Base-by-base conservation (phyloP, 1,140 invertebrate genomes). In the Lordiphosa collinella region DNA sequence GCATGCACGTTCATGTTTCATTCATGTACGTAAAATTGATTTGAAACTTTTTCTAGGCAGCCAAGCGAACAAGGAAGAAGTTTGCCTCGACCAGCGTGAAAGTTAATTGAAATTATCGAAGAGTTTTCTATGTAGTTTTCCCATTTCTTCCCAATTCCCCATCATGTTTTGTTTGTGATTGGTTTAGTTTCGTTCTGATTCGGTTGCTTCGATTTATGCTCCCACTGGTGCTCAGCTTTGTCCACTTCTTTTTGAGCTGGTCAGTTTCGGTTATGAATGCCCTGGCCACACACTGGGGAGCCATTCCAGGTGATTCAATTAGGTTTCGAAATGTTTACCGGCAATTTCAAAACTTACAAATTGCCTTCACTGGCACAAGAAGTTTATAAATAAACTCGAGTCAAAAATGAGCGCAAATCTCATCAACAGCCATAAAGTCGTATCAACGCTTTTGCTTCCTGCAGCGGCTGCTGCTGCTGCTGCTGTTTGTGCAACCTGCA, bases 21-120 rank as follows among this genome's bases (percentile, higher is more conserved):
- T 80, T 67, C 76, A 80, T 82, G 76, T 75, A 80, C 70, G 70
- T 80, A 65, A 80, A 80, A 80, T 80, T 80, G 75, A 80, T 80
- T 80, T 75, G 51, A 53, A 80, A 80, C 76, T 73, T 80, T 78
- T 63, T 52, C 53, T 9, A n/a, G 62, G 53, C 62, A 66, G 61
- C 62, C 32, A 66, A 66, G 53, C 62, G 62, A 49, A 35, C 60
- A 66, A 51, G 62, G 7, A 47, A 66, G 47, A 57, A 67, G 54
- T 58, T 68, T 66, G 31, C 35, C 40, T 66, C 66, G 62, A 29
- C 54, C 64, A 67, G 64, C 43, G 52, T 40, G 35, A 68, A 72
- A 82, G 67, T 82, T 82, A 82, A 82, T 82, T 82, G 76, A 82
- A 82, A 82, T 82, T 68, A 82, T 82, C 72, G 71, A 37, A 69